Evolutionary conservation across 2,113 vertebrate genomes (phyloP), one percentile per base, ranked within the genome.

Genomic region (Butorides virescens): DNA sequence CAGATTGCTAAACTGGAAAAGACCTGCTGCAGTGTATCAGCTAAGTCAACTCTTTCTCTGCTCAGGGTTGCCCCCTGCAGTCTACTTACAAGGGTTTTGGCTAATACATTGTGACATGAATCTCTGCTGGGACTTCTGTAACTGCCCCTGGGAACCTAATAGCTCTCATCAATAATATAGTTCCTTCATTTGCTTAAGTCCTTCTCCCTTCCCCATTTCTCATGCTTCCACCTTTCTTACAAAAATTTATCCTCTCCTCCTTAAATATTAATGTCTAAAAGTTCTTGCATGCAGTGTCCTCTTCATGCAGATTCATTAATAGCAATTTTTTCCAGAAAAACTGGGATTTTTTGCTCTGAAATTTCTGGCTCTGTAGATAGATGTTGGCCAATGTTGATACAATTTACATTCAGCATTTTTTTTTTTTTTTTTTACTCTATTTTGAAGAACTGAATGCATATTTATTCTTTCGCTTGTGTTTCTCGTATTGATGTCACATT

Each of bases 391-490:
- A 59, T 3, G 1, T 29, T 78, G 30, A 52, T 34, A 27, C 4
- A 65, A 34, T 93, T 84, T 67, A 46, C 17, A 50, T 9, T 30
- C 39, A 19, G 3, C 9, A 5, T 71, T 72, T 79, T 88, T 74
- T 49, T 5, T 59, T 5, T 59, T 82, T 83, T 61, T 71, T 26
- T 26, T 26, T 26, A 59, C 9, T 81, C 47, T 4, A 16, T 58
- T 92, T 75, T 92, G 22, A 75, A 63, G 63, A 39, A 25, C 26
- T 46, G 39, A 37, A 76, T 56, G 30, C 52, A 62, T 95, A 95
- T 97, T 93, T 86, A 94, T 87, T 92, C 77, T 91, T 67, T 78
- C 68, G 11, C 36, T 83, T 90, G n/a, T 94, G 80, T 97, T 95
- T 79, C 76, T 90, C 46, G 16, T 90, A 72, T 97, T 97, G 96